Conservation (phyloP, 1,140 invertebrate genomes). For the Camponotus floridanus region DNA sequence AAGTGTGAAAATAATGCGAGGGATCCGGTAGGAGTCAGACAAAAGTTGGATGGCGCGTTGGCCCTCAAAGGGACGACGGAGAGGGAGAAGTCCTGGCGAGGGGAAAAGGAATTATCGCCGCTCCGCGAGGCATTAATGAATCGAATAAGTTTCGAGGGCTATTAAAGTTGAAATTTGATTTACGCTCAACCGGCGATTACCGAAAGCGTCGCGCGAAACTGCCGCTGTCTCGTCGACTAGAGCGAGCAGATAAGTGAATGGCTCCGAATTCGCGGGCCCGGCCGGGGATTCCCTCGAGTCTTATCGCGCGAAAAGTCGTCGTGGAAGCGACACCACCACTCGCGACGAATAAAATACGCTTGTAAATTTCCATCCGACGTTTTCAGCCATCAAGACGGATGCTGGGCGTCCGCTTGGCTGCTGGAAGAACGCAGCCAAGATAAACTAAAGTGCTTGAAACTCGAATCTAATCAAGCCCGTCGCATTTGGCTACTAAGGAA, state of each 20-base stretch:
- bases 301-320: constrained; percentile 11
- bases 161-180: constrained; percentile 80
- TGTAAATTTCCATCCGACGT: constrained; percentile 37
- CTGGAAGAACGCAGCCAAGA: neutral
- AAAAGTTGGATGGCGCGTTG: constrained; percentile 49
- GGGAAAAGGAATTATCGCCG: constrained; percentile 65
- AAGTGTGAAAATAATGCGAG: constrained; percentile 55
- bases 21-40: constrained; percentile 6
- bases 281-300: constrained; percentile 29
- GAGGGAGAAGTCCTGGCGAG: neutral
- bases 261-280: constrained; percentile 54
- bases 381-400: constrained; percentile 7
- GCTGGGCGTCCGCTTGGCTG: neutral
- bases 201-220: constrained; percentile 47
- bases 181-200: constrained; percentile 67
- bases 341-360: constrained; percentile 24
- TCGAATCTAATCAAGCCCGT: constrained; percentile 61
- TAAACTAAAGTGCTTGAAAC: constrained; percentile 47
- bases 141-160: constrained; percentile 78
- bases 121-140: constrained; percentile 73
- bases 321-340: constrained; percentile 1
- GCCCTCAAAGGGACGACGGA: constrained; percentile 22
- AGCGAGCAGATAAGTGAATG: constrained; percentile 68
- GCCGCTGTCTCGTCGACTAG: constrained; percentile 37
- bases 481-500: constrained; percentile 45